Evolutionary conservation across 1,140 invertebrate genomes (phyloP), one percentile per base, ranked within the genome.

Genomic region (Ooceraea biroi): DNA sequence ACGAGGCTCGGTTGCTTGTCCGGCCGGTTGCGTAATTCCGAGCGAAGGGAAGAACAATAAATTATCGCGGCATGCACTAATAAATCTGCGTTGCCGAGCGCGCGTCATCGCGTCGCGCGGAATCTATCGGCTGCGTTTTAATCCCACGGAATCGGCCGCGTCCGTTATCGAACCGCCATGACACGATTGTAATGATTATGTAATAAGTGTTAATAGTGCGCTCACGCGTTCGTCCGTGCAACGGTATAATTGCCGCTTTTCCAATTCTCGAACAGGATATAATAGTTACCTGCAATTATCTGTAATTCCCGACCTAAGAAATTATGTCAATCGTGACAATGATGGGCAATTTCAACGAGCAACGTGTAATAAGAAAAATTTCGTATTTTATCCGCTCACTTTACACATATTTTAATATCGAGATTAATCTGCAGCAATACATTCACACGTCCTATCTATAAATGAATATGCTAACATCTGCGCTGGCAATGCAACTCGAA

Each of bases 21-120:
- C 63, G 80, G 36, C 27, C 57, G 36, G 46, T 88, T 88, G 76
- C 86, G 83, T 82, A 88, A 88, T 88, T 63, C 36, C 72, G 25
- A 63, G n/a, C 58, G 58, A 65, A 83, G 58, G 58, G 60, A 82
- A 61, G 58, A 74, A 74, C 27, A 74, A 82, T 82, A 74, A 80
- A 71, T 80, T 71, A 30, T 80, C 65, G 76, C 50, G 66, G 46
- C 46, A 44, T 46, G 65, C 50, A 46, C 65, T 80, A 57, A 80
- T 71, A 80, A 80, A 57, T n/a, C 50, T 17, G 65, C 69, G 41
- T 58, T 57, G 44, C 12, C n/a, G 17, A 44, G 48, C 66, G 36
- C n/a, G 12, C 19, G 22, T 36, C 52, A 25, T 58, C 69, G 30
- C 17, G 63, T 50, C 27, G 12, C 58, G 17, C 63, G 27, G 19